Base-by-base conservation (phyloP, 92 coral and sea anemone genomes). In the Hydrozoanthus gracilis region DNA sequence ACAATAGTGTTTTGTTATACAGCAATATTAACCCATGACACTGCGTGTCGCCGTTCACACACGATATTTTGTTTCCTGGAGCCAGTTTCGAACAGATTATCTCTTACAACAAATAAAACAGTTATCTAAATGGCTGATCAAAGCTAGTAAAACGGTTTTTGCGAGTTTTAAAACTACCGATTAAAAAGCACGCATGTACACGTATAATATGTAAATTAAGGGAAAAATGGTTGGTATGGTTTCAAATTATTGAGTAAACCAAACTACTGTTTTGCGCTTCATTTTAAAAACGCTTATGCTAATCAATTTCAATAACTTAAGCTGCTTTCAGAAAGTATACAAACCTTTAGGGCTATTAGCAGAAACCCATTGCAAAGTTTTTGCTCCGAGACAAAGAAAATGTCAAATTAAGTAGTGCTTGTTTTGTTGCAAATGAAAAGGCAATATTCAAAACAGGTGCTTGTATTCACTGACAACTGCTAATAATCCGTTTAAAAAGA, bases 371-470 rank as follows among this genome's bases (percentile, higher is more conserved):
- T 16, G 82, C 64, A 75, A 51, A 75, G 64, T 4, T n/a, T 17
- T 52, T 18, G 54, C 12, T 11, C 3, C 18, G 7, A 44, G 45
- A 52, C 8, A 52, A 52, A 51, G 51, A 7, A 35, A 11, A 46
- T 44, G 0, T 27, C 39, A 27, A 27, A 27, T 27, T 27, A 27
- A 27, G 0, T 27, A 27, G 39, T 75, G 8, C 45, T 49, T 51
- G 20, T 17, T 76, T 52, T 51, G 12, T 5, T 13, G 18, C 82
- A 18, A 15, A 11, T 14, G 54, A 12, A 18, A 76, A 76, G 16
- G 2, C 18, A 54, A 27, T 16, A 7, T 54, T 35, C 7, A 76
- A 76, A 76, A 54, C 82, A 54, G 82, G 18, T 76, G 67, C 82
- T 27, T 20, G 50, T 12, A 11, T 20, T 18, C 12, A 68, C 48